These are phyloP conservation scores for Zaprionus lineosus DNA, from an alignment of 2,888 invertebrate species.

Conservation along the genomic window DNA sequence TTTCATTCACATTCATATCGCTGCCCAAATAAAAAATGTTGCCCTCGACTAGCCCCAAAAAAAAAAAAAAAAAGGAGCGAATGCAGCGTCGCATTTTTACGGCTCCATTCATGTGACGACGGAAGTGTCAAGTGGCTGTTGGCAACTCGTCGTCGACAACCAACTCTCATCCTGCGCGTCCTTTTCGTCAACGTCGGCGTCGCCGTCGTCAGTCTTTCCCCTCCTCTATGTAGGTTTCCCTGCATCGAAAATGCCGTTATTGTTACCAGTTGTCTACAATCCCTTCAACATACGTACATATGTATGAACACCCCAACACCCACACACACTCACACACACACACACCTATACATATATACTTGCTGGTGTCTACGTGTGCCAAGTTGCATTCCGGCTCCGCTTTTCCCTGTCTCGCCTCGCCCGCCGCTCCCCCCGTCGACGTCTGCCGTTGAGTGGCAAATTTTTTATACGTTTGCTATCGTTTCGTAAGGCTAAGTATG, in stretches of 20 bases:
- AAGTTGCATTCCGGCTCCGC: constrained; percentile 52
- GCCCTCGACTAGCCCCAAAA: constrained; percentile 66
- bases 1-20: constrained; percentile 39
- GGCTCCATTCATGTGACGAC: constrained; percentile 78
- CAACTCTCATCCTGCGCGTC: constrained; percentile 66
- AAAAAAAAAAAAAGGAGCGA: constrained; percentile 36
- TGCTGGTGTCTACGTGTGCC: constrained; percentile 50
- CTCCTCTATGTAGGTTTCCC: constrained; percentile 4
- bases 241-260: constrained; percentile 78
- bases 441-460: constrained; percentile 76
- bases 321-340: constrained; percentile 27
- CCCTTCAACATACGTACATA: constrained; percentile 14
- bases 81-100: constrained; percentile 77
- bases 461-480: constrained; percentile 44
- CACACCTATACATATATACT: constrained; percentile 21
- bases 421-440: constrained; percentile 30
- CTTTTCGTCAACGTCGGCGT: constrained; percentile 66
- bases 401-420: constrained; percentile 12
- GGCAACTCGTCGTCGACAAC: constrained; percentile 76
- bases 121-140: constrained; percentile 78
- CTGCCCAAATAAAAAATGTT: constrained; percentile 73
- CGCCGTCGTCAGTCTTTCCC: constrained; percentile 4
- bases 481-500: constrained; percentile 44
- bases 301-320: not conserved
- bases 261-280: constrained; percentile 74